Evolutionary conservation across 2,113 vertebrate genomes (phyloP).

Genomic region (Glaucomys volans): DNA sequence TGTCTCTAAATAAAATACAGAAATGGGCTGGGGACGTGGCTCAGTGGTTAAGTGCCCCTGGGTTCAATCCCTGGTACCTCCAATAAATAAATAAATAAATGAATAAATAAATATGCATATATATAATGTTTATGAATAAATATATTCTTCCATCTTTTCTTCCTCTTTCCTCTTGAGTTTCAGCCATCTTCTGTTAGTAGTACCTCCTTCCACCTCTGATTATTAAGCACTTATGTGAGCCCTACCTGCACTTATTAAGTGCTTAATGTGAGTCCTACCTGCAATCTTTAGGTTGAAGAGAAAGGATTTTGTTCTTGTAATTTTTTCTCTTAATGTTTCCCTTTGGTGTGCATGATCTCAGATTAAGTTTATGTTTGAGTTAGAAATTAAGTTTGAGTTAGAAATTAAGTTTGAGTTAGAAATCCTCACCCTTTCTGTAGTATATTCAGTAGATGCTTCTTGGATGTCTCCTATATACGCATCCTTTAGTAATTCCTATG

Average conservation of each 20-base stretch:
- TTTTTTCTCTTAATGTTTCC: neutral
- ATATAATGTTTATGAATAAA: no score
- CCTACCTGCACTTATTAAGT: neutral
- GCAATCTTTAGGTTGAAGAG: neutral
- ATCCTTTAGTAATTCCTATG: constrained; percentile 2
- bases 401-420: no score
- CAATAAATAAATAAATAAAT: no score
- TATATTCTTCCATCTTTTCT: no score
- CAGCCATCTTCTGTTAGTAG: neutral
- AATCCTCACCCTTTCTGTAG: neutral
- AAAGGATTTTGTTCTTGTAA: neutral
- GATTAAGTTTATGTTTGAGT: no score
- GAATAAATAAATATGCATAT: no score
- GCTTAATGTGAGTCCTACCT: neutral
- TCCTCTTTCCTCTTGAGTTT: neutral
- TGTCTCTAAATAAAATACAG: no score
- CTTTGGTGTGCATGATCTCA: neutral
- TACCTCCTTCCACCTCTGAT: neutral
- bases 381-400: no score
- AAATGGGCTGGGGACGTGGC: no score
- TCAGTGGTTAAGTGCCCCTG: no score
- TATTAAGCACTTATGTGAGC: neutral
- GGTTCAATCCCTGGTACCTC: no score
- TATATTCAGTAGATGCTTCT: constrained; percentile 8
- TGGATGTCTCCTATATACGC: neutral